Percentiles rank a stretch among this genome's conserved stretches.
These are phyloP conservation scores for Cerceris ruficornis DNA, from an alignment of 2,888 invertebrate genomes.

Conservation along the genomic window DNA sequence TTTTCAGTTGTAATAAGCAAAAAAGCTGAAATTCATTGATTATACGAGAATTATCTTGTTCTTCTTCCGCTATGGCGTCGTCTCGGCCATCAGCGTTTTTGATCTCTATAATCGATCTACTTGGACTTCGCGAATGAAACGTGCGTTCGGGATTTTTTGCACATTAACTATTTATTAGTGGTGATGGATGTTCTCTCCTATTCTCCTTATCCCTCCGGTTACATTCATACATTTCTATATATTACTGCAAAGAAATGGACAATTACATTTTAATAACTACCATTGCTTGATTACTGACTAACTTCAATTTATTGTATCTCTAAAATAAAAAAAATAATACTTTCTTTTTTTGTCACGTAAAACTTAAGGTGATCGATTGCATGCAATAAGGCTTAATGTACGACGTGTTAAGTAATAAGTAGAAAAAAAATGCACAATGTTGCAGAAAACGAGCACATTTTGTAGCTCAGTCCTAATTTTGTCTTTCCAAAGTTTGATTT, in stretches of 20 bases:
- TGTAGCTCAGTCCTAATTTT: too few species aligned
- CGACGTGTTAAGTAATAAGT: too few species aligned
- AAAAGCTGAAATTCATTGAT: not conserved
- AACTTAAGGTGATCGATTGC: too few species aligned
- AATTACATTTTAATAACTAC: not conserved
- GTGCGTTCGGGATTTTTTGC: conserved; percentile 11
- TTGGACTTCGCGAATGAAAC: conserved; percentile 1
- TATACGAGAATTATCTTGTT: conserved; percentile 3
- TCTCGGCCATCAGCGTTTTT: conserved; percentile 11
- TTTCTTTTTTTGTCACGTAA: not conserved
- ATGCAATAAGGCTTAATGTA: too few species aligned
- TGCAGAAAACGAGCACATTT: too few species aligned
- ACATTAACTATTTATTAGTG: conserved; percentile 20
- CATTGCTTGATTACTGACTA: too few species aligned
- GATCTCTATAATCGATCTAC: not conserved
- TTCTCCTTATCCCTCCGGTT: conserved; percentile 7
- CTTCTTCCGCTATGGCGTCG: conserved; percentile 16
- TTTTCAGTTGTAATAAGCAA: too few species aligned
- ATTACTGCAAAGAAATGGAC: not conserved
- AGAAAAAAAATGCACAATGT: too few species aligned
- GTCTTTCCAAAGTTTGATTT: too few species aligned
- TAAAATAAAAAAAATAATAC: too few species aligned
- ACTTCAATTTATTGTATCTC: too few species aligned
- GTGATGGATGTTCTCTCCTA: conserved; percentile 20
- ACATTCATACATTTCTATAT: not conserved